These are phyloP conservation scores for Pseudomugil tenellus DNA, from an alignment of 2,797 vertebrate genomes.

Conservation along the genomic window DNA sequence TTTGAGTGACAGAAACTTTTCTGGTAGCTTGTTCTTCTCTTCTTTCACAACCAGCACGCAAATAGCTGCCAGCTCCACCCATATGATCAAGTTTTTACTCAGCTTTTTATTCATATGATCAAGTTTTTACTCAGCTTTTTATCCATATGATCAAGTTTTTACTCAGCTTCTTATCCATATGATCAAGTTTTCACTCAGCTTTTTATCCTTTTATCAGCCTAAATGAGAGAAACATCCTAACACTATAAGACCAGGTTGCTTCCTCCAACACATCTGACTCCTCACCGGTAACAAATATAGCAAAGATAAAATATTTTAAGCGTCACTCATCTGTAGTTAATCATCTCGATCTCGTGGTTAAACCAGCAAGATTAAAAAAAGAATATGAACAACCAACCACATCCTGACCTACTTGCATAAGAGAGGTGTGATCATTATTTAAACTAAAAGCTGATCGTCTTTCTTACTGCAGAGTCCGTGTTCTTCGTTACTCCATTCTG, in stretches of 20 bases:
- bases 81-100: background rate
- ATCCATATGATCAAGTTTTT: background rate
- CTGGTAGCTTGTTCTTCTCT: background rate
- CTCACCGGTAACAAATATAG: background rate
- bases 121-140: too few relatives aligned
- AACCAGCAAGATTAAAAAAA: too few relatives aligned
- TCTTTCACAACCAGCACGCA: background rate
- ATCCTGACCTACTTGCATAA: background rate
- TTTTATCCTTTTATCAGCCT: background rate
- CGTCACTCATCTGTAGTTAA: background rate
- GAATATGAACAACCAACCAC: background rate
- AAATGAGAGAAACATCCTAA: background rate
- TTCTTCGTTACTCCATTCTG: background rate
- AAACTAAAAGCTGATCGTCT: background rate
- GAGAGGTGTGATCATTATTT: background rate
- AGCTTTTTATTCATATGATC: too few relatives aligned
- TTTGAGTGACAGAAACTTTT: too few relatives aligned
- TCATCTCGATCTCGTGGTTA: background rate
- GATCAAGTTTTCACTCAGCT: background rate
- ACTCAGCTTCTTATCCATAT: background rate
- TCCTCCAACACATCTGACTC: background rate
- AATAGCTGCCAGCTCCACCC: background rate
- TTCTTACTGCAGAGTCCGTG: background rate
- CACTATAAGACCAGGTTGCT: background rate
- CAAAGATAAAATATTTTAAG: background rate